phyloP scores from a whole-genome alignment of 2,797 vertebrate species.

The Tarsius wallacei region DNA sequence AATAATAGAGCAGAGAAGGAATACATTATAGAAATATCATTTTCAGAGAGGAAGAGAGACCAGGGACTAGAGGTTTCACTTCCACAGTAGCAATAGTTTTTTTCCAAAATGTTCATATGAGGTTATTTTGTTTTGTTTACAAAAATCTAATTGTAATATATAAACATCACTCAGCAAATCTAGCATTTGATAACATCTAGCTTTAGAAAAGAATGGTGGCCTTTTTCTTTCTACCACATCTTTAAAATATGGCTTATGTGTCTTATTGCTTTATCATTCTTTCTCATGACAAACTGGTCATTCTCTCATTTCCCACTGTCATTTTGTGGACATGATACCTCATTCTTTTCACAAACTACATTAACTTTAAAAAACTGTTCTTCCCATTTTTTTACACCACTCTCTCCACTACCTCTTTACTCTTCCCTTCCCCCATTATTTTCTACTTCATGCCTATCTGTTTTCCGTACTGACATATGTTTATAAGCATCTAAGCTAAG shows the following conservation, averaged over 20 bases:
- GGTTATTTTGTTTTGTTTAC: constrained; percentile 42
- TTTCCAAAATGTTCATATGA: not conserved
- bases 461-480: not conserved
- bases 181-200: not conserved
- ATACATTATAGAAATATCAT: constrained; percentile 14
- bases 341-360: constrained; percentile 10
- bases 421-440: not conserved
- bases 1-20: not conserved
- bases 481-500: constrained; percentile 42
- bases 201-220: not conserved
- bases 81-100: not conserved
- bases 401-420: not conserved
- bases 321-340: not conserved
- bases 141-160: constrained; percentile 6
- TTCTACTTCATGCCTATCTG: not conserved
- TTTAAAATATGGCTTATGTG: constrained; percentile 40
- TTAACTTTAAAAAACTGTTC: not conserved
- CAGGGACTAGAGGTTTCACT: not conserved
- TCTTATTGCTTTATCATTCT: not conserved
- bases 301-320: constrained; percentile 20
- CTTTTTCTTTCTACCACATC: not conserved
- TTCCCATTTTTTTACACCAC: not conserved
- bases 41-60: not conserved
- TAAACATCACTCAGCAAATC: not conserved
- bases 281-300: not conserved